A percentile compares a stretch with the other conserved stretches of the same genome.
Conservation (phyloP, 2,888 invertebrate genomes). For the Dryobota labecula region DNA sequence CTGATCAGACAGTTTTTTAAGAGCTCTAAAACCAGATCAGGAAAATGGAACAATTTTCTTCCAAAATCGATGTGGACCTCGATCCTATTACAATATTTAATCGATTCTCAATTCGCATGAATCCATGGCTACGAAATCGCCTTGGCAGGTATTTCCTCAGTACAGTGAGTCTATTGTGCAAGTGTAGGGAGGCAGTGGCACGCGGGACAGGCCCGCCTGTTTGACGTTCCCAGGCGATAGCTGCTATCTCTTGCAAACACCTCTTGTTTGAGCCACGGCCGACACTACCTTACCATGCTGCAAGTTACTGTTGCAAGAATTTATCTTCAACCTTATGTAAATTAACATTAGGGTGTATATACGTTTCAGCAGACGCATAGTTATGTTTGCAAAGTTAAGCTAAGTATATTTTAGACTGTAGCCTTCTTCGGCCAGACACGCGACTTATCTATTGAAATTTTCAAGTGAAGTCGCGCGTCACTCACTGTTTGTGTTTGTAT, state of each 20-base stretch:
- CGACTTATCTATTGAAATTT: slow-evolving; percentile 86
- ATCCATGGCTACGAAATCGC: slow-evolving; percentile 14
- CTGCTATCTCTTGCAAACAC: slow-evolving; percentile 89
- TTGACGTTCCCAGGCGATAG: slow-evolving; percentile 90
- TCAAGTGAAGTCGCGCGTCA: slow-evolving; percentile 87
- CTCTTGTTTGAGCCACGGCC: slow-evolving; percentile 87
- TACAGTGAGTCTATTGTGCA: slow-evolving; percentile 77
- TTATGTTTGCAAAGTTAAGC: slow-evolving; percentile 58
- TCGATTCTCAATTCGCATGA: slow-evolving; percentile 8
- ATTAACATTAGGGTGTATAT: slow-evolving; percentile 35
- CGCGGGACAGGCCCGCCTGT: slow-evolving; percentile 85
- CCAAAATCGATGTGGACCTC: background rate
- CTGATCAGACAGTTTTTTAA: background rate
- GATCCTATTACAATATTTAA: background rate
- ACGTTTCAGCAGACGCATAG: slow-evolving; percentile 4
- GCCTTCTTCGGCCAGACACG: slow-evolving; percentile 80
- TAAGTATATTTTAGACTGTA: slow-evolving; percentile 69
- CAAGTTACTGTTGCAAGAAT: slow-evolving; percentile 31
- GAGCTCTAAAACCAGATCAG: background rate
- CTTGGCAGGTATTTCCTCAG: slow-evolving; percentile 69
- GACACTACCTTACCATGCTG: slow-evolving; percentile 73
- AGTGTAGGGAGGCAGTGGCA: slow-evolving; percentile 82
- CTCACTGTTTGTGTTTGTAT: slow-evolving; percentile 81
- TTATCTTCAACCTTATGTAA: slow-evolving; percentile 57
- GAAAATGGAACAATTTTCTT: background rate